Percentiles rank a stretch among this genome's conserved stretches.
Evolutionary conservation across 2,797 vertebrate species (phyloP).

Genomic region (Lagodon rhomboides): DNA sequence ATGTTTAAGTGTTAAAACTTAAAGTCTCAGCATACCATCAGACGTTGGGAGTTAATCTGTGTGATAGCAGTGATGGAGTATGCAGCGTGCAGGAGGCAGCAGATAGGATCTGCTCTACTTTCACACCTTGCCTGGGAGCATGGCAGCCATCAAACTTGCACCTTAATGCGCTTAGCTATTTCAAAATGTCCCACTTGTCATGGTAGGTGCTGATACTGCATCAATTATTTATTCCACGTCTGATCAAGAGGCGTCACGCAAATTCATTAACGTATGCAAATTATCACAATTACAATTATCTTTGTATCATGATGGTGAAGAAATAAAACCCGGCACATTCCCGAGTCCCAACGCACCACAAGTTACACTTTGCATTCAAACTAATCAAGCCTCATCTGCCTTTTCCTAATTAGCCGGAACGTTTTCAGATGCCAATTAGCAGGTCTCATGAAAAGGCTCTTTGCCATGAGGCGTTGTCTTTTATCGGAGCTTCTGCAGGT

Average conservation of each 20-base stretch:
- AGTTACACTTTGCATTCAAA: slow-evolving; percentile 87
- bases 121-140: slow-evolving; percentile 76
- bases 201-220: slow-evolving; percentile 82
- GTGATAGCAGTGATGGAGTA: slow-evolving; percentile 43
- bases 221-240: slow-evolving; percentile 88
- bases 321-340: slow-evolving; percentile 86
- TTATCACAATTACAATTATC: slow-evolving; percentile 89
- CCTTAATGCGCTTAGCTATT: slow-evolving; percentile 81
- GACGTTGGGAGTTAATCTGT: slow-evolving; percentile 62
- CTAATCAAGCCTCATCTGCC: slow-evolving; percentile 89
- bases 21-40: slow-evolving; percentile 32
- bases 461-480: slow-evolving; percentile 86
- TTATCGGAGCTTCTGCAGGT: slow-evolving; percentile 87
- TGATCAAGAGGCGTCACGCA: slow-evolving; percentile 84
- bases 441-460: slow-evolving; percentile 85
- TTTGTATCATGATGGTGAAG: slow-evolving; percentile 83
- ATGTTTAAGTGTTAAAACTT: slow-evolving; percentile 39
- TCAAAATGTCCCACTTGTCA: slow-evolving; percentile 80
- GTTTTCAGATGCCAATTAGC: slow-evolving; percentile 91
- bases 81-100: slow-evolving; percentile 42
- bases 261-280: slow-evolving; percentile 91
- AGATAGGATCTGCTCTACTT: slow-evolving; percentile 80
- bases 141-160: slow-evolving; percentile 77
- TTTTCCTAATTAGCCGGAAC: slow-evolving; percentile 87
- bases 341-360: slow-evolving; percentile 79